Percentiles rank a stretch among this genome's conserved stretches.
Conservation (phyloP, 2,888 invertebrate species). For the Pollenia amentaria region DNA sequence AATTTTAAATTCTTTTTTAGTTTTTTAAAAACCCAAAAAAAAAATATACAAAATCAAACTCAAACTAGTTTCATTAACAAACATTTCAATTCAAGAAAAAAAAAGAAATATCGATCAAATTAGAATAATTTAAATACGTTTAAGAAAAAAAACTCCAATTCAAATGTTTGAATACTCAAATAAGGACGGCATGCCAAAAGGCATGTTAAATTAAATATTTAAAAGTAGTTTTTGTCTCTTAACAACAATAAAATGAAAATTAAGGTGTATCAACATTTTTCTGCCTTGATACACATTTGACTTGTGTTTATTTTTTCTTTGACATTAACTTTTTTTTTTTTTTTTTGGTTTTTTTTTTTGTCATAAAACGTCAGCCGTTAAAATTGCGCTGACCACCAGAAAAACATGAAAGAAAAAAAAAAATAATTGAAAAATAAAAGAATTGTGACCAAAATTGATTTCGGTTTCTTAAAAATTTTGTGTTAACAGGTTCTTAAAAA, state of each 20-base stretch:
- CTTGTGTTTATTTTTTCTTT: conserved; percentile 24
- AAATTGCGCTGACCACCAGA: conserved; percentile 53
- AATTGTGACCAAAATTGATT: conserved; percentile 38
- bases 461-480: conserved; percentile 4
- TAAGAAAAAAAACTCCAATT: conserved; percentile 8
- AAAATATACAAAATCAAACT: not conserved
- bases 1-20: conserved; percentile 46
- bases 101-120: conserved; percentile 45
- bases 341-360: conserved; percentile 27
- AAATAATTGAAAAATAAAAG: conserved; percentile 25
- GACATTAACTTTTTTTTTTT: conserved; percentile 19
- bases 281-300: conserved; percentile 37
- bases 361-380: conserved; percentile 48
- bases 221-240: conserved; percentile 30
- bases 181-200: conserved; percentile 45
- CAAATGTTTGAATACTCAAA: conserved; percentile 37
- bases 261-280: conserved; percentile 43
- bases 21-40: conserved; percentile 4
- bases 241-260: conserved; percentile 51
- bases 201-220: conserved; percentile 34
- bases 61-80: conserved; percentile 61
- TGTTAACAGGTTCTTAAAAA: conserved; percentile 41
- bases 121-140: conserved; percentile 65
- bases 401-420: not conserved
- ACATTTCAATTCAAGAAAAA: conserved; percentile 26